Conservation (phyloP, 2,113 vertebrate species). For the Regulus satrapa region DNA sequence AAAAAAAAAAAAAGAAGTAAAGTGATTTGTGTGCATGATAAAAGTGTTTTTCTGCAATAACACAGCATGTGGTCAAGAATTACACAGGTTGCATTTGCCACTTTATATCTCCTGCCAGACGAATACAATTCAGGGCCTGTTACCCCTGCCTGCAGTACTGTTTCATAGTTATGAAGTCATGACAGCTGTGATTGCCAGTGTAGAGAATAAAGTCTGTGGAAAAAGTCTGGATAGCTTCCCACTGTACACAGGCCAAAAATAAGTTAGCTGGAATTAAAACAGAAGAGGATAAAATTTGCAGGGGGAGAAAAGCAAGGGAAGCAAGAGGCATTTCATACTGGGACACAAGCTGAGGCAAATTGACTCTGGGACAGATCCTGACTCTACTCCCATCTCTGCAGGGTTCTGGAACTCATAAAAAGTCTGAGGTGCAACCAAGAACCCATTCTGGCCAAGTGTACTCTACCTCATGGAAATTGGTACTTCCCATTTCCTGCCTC, state of each 20-base stretch:
- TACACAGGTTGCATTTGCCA: constrained; percentile 52
- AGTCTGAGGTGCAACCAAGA: neutral
- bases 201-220: constrained; percentile 10
- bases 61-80: constrained; percentile 37
- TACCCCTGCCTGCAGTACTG: constrained; percentile 6
- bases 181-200: constrained; percentile 61
- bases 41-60: constrained; percentile 51
- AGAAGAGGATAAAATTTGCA: neutral
- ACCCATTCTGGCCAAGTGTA: neutral
- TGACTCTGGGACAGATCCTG: neutral
- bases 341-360: neutral
- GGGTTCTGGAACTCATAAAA: neutral
- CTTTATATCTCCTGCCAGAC: constrained; percentile 42
- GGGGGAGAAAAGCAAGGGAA: neutral
- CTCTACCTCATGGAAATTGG: constrained; percentile 23
- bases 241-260: constrained; percentile 32
- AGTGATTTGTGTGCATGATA: constrained; percentile 36
- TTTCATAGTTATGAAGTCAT: constrained; percentile 74
- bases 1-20: neutral
- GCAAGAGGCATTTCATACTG: rapidly evolving
- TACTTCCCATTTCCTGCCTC: constrained; percentile 2
- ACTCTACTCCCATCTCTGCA: neutral
- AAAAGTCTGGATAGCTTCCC: constrained; percentile 40
- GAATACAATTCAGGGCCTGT: constrained; percentile 70
- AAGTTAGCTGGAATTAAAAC: neutral